phyloP scores from a whole-genome alignment of 2,113 vertebrate species.

The Pelecanoides urinatrix region DNA sequence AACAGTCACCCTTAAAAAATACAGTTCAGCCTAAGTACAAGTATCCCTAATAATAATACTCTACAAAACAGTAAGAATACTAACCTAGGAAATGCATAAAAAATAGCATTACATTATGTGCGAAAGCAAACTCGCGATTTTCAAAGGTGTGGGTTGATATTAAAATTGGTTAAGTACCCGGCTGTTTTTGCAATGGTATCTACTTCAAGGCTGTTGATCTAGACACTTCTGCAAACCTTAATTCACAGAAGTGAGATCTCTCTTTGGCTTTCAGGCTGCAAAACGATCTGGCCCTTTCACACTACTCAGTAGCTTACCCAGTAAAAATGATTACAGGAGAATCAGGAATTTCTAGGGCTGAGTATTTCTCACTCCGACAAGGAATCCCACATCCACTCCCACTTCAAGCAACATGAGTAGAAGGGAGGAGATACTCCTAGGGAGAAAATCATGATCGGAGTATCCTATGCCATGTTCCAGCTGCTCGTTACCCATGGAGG shows the following conservation, averaged over 20 bases:
- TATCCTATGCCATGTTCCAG: not conserved
- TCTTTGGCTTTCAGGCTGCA: not conserved
- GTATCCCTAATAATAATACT: not conserved
- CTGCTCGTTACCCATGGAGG: not conserved
- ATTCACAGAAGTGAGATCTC: not conserved
- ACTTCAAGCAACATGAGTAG: not conserved
- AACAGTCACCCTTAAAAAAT: not conserved
- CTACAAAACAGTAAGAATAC: not conserved
- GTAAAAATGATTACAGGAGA: not conserved
- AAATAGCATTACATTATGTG: not conserved
- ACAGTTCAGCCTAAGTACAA: not conserved
- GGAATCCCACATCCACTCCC: fast-evolving
- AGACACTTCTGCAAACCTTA: not conserved
- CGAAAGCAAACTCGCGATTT: not conserved
- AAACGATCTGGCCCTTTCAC: not conserved
- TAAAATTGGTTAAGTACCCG: not conserved
- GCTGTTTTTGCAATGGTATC: not conserved
- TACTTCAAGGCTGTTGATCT: not conserved
- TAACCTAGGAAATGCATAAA: not conserved
- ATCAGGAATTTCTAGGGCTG: not conserved
- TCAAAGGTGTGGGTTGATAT: not conserved
- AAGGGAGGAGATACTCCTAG: not conserved
- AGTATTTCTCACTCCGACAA: not conserved
- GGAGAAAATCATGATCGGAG: not conserved
- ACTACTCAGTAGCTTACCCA: not conserved